These are phyloP conservation scores for Acanthiza pusilla DNA, from an alignment of 2,797 vertebrate species.

Conservation along the genomic window DNA sequence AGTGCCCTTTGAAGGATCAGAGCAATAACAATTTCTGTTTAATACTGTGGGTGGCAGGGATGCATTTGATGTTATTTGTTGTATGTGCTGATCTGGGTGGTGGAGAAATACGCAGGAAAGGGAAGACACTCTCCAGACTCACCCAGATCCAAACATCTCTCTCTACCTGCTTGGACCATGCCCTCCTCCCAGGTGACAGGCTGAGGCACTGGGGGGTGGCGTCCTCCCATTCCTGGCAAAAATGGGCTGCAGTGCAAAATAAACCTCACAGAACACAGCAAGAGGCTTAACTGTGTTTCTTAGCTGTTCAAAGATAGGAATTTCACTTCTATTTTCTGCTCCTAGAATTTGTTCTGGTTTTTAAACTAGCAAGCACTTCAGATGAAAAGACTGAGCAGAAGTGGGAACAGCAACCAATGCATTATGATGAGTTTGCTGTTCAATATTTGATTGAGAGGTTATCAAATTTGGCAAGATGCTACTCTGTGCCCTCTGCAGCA, in stretches of 20 bases:
- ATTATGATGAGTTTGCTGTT: not conserved
- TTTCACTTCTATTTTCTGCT: not conserved
- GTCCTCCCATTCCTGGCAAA: not conserved
- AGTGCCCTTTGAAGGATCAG: not conserved
- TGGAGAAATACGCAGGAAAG: not conserved
- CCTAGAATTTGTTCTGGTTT: not conserved
- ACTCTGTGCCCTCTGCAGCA: not conserved
- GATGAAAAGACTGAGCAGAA: not conserved
- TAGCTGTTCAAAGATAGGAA: not conserved
- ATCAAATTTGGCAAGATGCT: not conserved
- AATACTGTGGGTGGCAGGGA: not conserved
- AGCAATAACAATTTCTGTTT: not conserved
- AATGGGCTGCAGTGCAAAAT: not conserved
- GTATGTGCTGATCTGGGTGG: not conserved
- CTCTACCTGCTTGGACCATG: not conserved
- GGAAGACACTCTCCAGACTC: not conserved
- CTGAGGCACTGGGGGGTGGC: not conserved
- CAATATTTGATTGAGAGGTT: not conserved
- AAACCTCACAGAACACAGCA: not conserved
- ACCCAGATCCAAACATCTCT: not conserved
- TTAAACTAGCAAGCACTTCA: not conserved
- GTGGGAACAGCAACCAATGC: not conserved
- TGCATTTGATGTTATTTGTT: not conserved
- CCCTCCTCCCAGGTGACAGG: not conserved
- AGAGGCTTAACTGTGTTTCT: not conserved